These are phyloP conservation scores for Sebastolobus alascanus DNA, from an alignment of 2,797 vertebrate genomes.

Conservation along the genomic window DNA sequence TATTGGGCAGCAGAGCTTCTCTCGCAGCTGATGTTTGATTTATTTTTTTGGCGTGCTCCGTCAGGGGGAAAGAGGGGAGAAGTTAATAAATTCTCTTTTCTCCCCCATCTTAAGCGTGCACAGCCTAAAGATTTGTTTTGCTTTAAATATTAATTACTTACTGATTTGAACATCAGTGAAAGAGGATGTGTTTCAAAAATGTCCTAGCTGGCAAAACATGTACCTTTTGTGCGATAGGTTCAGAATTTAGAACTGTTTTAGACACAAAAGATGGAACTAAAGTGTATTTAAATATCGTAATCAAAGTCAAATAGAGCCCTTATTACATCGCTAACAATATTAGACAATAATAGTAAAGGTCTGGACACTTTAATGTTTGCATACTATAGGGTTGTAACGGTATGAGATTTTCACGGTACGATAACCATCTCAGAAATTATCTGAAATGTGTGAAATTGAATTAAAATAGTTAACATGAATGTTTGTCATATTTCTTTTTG, in stretches of 20 bases:
- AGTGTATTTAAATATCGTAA: neutral
- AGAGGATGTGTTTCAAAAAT: neutral
- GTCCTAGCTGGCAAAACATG: neutral
- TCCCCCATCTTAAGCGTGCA: neutral
- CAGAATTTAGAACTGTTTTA: constrained; percentile 3
- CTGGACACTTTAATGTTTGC: no score
- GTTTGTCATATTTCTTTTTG: neutral
- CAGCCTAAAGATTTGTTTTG: constrained; percentile 27
- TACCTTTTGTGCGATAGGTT: neutral
- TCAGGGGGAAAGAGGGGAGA: constrained; percentile 7
- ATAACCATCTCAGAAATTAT: neutral
- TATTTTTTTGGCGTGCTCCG: constrained; percentile 26
- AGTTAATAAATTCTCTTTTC: constrained; percentile 30
- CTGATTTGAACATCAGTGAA: constrained; percentile 16
- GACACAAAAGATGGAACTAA: neutral
- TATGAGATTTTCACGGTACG: no score
- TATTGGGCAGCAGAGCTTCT: constrained; percentile 40
- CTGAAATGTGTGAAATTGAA: neutral
- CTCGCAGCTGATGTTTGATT: constrained; percentile 47
- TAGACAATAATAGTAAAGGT: neutral
- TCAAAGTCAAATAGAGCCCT: neutral
- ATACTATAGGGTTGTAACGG: no score
- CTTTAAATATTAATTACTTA: constrained; percentile 31
- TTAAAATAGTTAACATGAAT: neutral
- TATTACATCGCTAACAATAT: neutral